Percentiles rank a stretch among this genome's conserved stretches.
These are phyloP conservation scores for Paralvinella palmiformis DNA, from an alignment of 1,140 invertebrate genomes.

Conservation along the genomic window DNA sequence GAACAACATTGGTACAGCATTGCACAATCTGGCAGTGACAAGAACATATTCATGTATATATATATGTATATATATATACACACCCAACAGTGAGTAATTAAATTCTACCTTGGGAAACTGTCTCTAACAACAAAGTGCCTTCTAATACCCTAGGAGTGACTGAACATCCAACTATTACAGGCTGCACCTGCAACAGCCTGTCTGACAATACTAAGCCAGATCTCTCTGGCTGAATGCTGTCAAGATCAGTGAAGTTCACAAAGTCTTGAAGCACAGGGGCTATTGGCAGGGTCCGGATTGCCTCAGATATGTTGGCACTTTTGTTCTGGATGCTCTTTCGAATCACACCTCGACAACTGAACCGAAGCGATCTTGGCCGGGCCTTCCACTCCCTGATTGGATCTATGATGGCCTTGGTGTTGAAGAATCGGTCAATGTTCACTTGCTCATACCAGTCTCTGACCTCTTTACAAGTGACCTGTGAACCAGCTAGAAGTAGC, in stretches of 20 bases:
- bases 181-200: too few species aligned
- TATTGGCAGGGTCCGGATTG: background rate
- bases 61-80: too few species aligned
- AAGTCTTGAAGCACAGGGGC: background rate
- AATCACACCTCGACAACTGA: background rate
- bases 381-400: background rate
- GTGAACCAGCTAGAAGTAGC: slow-evolving; percentile 7
- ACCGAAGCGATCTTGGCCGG: background rate
- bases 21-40: too few species aligned
- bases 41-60: too few species aligned
- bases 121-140: too few species aligned
- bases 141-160: too few species aligned
- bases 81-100: too few species aligned
- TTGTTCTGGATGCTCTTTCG: background rate
- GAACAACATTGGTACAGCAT: too few species aligned
- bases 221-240: slow-evolving; percentile 2
- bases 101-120: too few species aligned
- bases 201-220: too few species aligned
- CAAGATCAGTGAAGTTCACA: slow-evolving; percentile 4
- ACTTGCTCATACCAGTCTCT: background rate
- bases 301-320: background rate
- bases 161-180: too few species aligned
- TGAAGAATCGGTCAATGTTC: background rate
- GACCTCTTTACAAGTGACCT: background rate
- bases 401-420: slow-evolving; percentile 2